Evolutionary conservation across 2,888 invertebrate species (phyloP).

Genomic region (Tuberolachnus salignus): DNA sequence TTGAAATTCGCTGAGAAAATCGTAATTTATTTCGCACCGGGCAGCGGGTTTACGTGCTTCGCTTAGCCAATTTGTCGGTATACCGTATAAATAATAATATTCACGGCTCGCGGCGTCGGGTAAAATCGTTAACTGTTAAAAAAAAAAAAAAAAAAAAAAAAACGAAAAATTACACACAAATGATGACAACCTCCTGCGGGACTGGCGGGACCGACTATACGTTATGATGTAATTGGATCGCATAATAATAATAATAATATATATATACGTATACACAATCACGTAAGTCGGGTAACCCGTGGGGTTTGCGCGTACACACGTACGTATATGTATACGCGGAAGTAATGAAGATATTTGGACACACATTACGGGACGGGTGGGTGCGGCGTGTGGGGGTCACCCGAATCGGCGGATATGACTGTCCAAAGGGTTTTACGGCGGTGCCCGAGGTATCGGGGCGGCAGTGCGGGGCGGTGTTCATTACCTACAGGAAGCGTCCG

Average conservation of each 20-base stretch:
- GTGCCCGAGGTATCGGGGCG: not conserved
- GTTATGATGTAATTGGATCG: conserved; percentile 42
- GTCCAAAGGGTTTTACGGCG: conserved; percentile 32
- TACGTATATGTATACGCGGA: not conserved
- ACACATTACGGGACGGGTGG: not conserved
- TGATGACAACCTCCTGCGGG: conserved; percentile 11
- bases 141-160: not conserved
- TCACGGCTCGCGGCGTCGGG: not conserved
- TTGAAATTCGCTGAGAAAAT: too few relatives aligned
- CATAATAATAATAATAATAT: too few relatives aligned
- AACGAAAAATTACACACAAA: not conserved
- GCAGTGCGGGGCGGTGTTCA: conserved; percentile 15
- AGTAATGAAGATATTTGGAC: conserved; percentile 50
- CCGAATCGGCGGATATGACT: conserved; percentile 19
- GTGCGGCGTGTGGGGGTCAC: not conserved
- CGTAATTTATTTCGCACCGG: too few relatives aligned
- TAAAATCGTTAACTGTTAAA: conserved; percentile 13
- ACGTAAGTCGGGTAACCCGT: conserved; percentile 36
- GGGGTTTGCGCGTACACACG: conserved; percentile 1
- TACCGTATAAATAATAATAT: conserved; percentile 9
- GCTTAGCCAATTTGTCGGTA: conserved; percentile 29
- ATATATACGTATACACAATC: conserved; percentile 11
- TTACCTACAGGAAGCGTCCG: conserved; percentile 54
- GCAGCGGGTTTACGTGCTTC: too few relatives aligned
- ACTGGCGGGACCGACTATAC: conserved; percentile 30